Base-by-base conservation (phyloP, 2,797 vertebrate species). In the Alectoris magna region DNA sequence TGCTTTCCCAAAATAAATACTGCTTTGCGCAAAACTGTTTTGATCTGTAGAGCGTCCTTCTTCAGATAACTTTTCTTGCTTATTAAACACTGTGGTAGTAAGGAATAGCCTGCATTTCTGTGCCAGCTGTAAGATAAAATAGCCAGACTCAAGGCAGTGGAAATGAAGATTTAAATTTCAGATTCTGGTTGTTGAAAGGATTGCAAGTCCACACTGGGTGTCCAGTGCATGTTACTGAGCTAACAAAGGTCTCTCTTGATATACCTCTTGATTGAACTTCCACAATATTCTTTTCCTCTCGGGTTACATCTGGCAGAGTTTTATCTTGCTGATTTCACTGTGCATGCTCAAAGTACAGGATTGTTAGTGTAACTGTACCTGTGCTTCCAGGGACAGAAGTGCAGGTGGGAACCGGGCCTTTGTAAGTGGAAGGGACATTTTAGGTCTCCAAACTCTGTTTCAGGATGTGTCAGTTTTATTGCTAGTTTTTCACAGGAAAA, bases 311-410 rank as follows among this genome's bases (percentile, higher is more conserved):
- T 78, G 66, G 22, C 22, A 66, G 26, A 88, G 63, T 19, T 82
- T 84, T 18, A 21, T 71, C 34, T 87, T 4, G 1, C 16, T 82
- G 59, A 41, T 14, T 84, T 80, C 12, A 6, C 34, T 74, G 29
- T 2, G 1, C 7, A 1, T 62, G 21, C 41, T 87, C 17, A 1
- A 63, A 51, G 38, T 73, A 56, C 1, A 0, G 9, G 38, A n/a
- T 84, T 78, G 22, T 67, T 70, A 23, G 22, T 58, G 9, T 67
- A 39, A 51, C 23, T 55, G 6, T 87, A 29, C 21, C 13, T 17
- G 22, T 0, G 0, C 44, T 48, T 89, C 73, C 36, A 6, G 14
- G 49, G 29, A 15, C 36, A 56, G 46, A 53, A 53, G 17, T 53
- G 16, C 27, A 53, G 17, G 27, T 29, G 67, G 10, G 16, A 84